Base-by-base conservation (phyloP, 1,140 invertebrate species). In the Mamestra configurata region DNA sequence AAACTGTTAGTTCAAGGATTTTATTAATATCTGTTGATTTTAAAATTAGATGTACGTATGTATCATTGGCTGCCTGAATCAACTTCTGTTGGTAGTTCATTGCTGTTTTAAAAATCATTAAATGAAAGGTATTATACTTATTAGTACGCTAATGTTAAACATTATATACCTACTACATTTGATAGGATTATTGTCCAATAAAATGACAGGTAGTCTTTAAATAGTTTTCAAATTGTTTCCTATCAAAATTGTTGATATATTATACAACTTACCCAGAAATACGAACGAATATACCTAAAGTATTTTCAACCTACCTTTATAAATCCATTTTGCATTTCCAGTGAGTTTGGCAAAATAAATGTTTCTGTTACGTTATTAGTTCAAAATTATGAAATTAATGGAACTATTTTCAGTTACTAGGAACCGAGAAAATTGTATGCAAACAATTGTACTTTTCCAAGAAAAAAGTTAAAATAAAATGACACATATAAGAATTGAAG, bases 1-100 rank as follows among this genome's bases (percentile, higher is more conserved):
- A 81, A 81, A 77, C 24, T 46, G 79, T 82, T 79, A 77, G 81
- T 80, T 82, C 77, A 82, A 84, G 81, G 81, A 64, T 81, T 53
- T 68, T 77, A 77, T 68, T 68, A 64, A 77, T 55, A 68, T 77
- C 35, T 40, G 51, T 76, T 35, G 57, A 77, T 51, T 77, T 64
- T 81, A 80, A 79, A 78, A 78, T 68, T 59, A 80, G 37, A 72
- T 73, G 37, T 71, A 51, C 18, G 66, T 27, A 31, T 31, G 27
- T 31, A 49, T 46, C 22, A 49, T 70, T 70, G 66, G 18, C 46
- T 68, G 20, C 20, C 66, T 70, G 66, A 70, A 70, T 70, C 66
- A 49, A 27, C 40, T 24, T 43, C 66, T 27, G 66, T 70, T 46
- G 18, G 20, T 13, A 11, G 24, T 37, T 64, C 18, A 70, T 46